phyloP scores from a whole-genome alignment of 2,113 vertebrate species.

The Rhinichthys klamathensis region DNA sequence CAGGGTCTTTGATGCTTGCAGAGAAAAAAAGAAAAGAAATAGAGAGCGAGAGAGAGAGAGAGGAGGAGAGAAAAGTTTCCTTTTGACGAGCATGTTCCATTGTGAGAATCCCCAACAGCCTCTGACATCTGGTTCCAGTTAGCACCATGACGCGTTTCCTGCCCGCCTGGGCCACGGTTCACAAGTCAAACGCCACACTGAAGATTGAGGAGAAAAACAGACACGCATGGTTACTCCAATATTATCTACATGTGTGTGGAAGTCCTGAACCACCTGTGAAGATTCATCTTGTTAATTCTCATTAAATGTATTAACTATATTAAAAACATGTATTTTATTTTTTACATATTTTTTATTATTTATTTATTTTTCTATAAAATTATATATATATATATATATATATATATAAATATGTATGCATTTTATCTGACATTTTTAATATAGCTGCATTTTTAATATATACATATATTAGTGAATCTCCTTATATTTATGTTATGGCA shows the following conservation, averaged over 20 bases:
- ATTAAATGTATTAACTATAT: conserved; percentile 5
- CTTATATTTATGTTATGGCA: too few relatives aligned
- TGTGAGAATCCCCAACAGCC: conserved; percentile 77
- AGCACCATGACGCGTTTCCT: conserved; percentile 85
- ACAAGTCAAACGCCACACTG: conserved; percentile 52
- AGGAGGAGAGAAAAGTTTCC: conserved; percentile 73
- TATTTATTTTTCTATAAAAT: too few relatives aligned
- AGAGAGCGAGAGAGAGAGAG: conserved; percentile 57
- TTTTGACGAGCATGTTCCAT: conserved; percentile 78
- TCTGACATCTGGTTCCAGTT: conserved; percentile 83
- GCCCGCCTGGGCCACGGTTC: conserved; percentile 75
- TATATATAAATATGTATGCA: too few relatives aligned
- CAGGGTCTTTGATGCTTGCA: conserved; percentile 53
- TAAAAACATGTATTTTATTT: background rate
- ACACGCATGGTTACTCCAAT: conserved; percentile 32
- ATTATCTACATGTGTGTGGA: conserved; percentile 44
- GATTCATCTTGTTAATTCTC: background rate
- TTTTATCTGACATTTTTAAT: too few relatives aligned
- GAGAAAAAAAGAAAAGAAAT: conserved; percentile 44
- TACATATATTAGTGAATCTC: too few relatives aligned
- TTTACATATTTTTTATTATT: too few relatives aligned
- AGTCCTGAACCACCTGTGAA: conserved; percentile 1
- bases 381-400: too few relatives aligned
- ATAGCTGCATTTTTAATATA: too few relatives aligned
- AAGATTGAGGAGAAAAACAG: conserved; percentile 50